Base-by-base conservation (phyloP, 2,113 vertebrate species). In the Chloropsis hardwickii region DNA sequence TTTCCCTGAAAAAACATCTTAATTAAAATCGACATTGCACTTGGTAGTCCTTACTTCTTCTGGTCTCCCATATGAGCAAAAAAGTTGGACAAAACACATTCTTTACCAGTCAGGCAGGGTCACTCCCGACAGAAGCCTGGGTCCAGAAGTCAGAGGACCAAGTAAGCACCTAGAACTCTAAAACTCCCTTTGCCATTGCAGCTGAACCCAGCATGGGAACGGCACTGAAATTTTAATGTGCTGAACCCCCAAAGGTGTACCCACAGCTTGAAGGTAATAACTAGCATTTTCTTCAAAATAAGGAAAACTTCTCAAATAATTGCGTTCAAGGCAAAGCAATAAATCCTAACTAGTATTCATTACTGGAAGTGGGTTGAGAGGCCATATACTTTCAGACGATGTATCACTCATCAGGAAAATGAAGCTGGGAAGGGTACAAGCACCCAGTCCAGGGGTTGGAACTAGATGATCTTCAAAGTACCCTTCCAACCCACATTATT, bases 211-310 rank as follows among this genome's bases (percentile, higher is more conserved):
- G 50, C n/a, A 15, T 0, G 2, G 3, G 2, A 71, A 54, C 0
- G 1, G 33, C 27, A 62, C 5, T 1, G 60, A 61, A 16, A 73
- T 27, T 21, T 27, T 14, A 48, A 50, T 19, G 3, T 0, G 5
- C 19, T 53, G 22, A 70, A 56, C 22, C 14, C 29, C 10, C 24
- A 23, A 24, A 45, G 14, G 10, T 17, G 15, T 0, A 21, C 35
- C 61, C 0, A 0, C 4, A 57, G 29, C 42, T 39, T 2, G 2
- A 62, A 39, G 1, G 7, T 2, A 81, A 1, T 3, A 19, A 20
- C 24, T 3, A 16, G 11, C 3, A 1, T 27, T 65, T 72, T 12
- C 31, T 22, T 7, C 13, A 35, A 64, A 90, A 23, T 8, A 40
- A 25, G 9, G 45, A 66, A 45, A 80, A 12, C 4, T 12, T 39